Evolutionary conservation across 2,888 invertebrate species (phyloP).

Genomic region (Euplexia lucipara): DNA sequence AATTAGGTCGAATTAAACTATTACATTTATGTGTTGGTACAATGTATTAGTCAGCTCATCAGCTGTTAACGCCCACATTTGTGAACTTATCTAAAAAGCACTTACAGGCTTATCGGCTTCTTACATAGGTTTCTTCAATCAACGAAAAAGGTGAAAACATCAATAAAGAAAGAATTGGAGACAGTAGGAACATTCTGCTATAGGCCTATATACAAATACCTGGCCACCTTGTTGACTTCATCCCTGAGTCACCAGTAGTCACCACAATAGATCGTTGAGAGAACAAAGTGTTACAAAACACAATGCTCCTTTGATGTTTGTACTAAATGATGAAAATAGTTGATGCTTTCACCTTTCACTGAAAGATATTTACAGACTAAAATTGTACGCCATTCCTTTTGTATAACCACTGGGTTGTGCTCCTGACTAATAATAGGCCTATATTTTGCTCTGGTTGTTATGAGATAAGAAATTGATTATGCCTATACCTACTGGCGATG

Average conservation of each 20-base stretch:
- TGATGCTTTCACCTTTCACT: slow-evolving; percentile 33
- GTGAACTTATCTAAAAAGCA: no score
- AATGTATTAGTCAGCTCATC: slow-evolving; percentile 16
- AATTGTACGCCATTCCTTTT: slow-evolving; percentile 13
- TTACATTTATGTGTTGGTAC: slow-evolving; percentile 15
- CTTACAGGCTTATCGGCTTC: not conserved
- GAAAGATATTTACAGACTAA: slow-evolving; percentile 23
- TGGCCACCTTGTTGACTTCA: not conserved
- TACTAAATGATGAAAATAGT: slow-evolving; percentile 38
- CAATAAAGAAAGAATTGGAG: not conserved
- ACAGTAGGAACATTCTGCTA: not conserved
- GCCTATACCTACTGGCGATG: not conserved
- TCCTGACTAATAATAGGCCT: slow-evolving; percentile 4
- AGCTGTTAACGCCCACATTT: slow-evolving; percentile 4
- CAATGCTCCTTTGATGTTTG: slow-evolving; percentile 14
- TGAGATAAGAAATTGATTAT: not conserved
- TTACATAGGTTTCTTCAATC: not conserved
- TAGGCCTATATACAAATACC: no score
- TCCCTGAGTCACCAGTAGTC: slow-evolving; percentile 4
- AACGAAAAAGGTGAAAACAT: not conserved
- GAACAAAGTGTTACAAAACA: slow-evolving; percentile 6
- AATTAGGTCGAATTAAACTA: slow-evolving; percentile 36
- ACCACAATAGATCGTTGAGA: not conserved
- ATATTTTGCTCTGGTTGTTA: not conserved
- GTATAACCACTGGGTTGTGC: not conserved